Evolutionary conservation across 1,140 invertebrate genomes (phyloP), one percentile per base, ranked within the genome.

Genomic region (Calephelis nemesis): DNA sequence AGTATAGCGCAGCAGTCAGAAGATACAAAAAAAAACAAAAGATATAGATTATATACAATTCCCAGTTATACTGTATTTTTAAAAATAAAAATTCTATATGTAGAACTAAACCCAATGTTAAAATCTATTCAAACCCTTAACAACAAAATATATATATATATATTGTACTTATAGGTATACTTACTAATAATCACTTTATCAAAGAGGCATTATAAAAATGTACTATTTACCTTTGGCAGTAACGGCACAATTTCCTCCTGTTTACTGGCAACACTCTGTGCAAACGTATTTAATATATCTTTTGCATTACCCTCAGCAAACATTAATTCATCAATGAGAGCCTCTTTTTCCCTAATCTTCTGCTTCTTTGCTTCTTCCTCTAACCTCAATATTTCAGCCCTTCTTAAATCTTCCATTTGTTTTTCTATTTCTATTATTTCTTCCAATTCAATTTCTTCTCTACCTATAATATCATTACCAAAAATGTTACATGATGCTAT

Each of bases 261-360:
- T 69, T 94, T 95, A 63, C 93, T 93, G 49, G 93, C 93, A 67
- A 95, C 93, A 45, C 92, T 94, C 74, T 95, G 94, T 15, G 95
- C 95, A 92, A 98, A 98, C 50, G 94, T 95, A 67, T 95, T 95
- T 1, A 99, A 91, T 74, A 99, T 99, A 74, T 96, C 95, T 68
- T 96, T 95, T 0, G 97, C 98, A 91, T 98, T 95, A 30, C 94
- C 95, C 75, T 97, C 96, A 8, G 97, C 98, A 89, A 97, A 98
- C 95, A 98, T 98, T 4, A 99, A 92, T 82, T 98, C 97, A 92
- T 99, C 97, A 74, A 99, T 98, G 0, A 99, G 90, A 1, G 96
- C 96, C 85, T 98, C 97, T 85, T 98, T 98, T 62, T 97, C 95
- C 62, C 95, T 94, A 40, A 96, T 94, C 85, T 98, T 98, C 60